These are phyloP conservation scores for Steinernema khuongi DNA, from an alignment of 1,140 invertebrate species.

Conservation along the genomic window DNA sequence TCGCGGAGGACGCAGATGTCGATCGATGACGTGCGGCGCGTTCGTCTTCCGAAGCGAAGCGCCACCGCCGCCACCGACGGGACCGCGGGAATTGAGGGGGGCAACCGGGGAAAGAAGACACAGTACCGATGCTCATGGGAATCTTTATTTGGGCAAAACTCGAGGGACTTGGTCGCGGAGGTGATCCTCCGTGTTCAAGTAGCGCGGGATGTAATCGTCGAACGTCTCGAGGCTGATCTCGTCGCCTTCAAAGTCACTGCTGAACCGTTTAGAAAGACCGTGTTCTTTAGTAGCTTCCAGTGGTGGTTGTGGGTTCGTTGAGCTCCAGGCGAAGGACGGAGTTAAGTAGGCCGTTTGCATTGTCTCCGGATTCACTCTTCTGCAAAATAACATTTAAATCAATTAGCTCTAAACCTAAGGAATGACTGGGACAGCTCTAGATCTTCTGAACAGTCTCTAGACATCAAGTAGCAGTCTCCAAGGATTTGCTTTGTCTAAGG, in stretches of 20 bases:
- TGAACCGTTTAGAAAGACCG: conserved; percentile 1
- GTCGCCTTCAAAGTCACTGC: conserved; percentile 10
- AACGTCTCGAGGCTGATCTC: background rate
- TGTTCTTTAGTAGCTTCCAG: background rate
- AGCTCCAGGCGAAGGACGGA: background rate
- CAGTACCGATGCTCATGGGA: too few relatives aligned
- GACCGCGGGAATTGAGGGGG: background rate
- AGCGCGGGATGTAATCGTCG: background rate
- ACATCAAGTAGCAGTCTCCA: too few relatives aligned
- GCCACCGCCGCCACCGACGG: background rate
- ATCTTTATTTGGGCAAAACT: background rate
- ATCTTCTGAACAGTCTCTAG: too few relatives aligned
- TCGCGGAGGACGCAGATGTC: background rate
- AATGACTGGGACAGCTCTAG: too few relatives aligned
- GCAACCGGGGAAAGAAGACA: too few relatives aligned
- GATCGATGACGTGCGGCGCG: background rate
- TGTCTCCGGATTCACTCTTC: background rate
- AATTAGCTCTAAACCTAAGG: background rate
- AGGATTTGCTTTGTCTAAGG: too few relatives aligned
- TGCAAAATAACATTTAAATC: background rate
- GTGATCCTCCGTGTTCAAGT: background rate
- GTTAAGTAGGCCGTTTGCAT: conserved; percentile 9
- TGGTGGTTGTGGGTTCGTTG: background rate
- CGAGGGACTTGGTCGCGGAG: background rate
- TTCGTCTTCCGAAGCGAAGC: background rate